phyloP scores from a whole-genome alignment of 2,797 vertebrate genomes.

The Craterocephalus amniculus region DNA sequence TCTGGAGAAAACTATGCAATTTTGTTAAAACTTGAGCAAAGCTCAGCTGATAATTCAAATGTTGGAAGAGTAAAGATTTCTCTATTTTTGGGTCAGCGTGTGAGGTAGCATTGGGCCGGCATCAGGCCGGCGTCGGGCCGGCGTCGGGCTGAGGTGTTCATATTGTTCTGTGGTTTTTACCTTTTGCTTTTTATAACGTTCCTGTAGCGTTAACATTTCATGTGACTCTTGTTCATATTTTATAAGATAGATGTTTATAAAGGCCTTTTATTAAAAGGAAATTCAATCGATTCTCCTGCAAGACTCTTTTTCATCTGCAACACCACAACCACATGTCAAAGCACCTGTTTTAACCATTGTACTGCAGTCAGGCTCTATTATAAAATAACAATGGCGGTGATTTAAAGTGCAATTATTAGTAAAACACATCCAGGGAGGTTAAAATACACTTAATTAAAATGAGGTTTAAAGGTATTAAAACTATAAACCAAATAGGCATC shows the following conservation, averaged over 20 bases:
- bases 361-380: background rate
- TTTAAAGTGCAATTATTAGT: background rate
- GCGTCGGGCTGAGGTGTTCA: conserved; percentile 39
- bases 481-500: background rate
- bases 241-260: conserved; percentile 80
- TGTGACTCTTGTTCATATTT: conserved; percentile 75
- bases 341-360: background rate
- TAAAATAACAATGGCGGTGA: background rate
- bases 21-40: conserved; percentile 60
- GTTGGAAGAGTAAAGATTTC: conserved; percentile 71
- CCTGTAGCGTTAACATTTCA: conserved; percentile 69
- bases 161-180: conserved; percentile 68
- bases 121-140: background rate
- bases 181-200: conserved; percentile 75
- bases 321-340: conserved; percentile 10
- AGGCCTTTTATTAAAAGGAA: conserved; percentile 74
- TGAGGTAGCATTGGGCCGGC: conserved; percentile 22
- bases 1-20: conserved; percentile 79
- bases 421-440: background rate
- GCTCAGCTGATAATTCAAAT: conserved; percentile 67
- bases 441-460: background rate
- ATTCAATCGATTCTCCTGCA: conserved; percentile 47
- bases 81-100: conserved; percentile 72
- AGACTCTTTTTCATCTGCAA: conserved; percentile 41
- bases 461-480: background rate